Base-by-base conservation (phyloP, 2,888 invertebrate species). In the Volucella inflata region DNA sequence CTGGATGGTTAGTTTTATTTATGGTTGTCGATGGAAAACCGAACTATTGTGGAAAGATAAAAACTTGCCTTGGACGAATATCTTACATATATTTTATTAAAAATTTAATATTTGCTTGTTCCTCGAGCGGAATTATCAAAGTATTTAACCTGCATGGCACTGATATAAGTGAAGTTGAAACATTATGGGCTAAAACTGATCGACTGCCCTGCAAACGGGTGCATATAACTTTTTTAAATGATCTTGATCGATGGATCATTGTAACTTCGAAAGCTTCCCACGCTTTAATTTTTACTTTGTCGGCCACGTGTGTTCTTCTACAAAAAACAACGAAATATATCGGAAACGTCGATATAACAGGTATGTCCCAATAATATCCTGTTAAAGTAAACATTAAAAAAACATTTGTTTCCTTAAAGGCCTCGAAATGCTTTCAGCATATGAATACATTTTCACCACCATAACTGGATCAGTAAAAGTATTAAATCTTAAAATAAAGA, bases 311-410 rank as follows among this genome's bases (percentile, higher is more conserved):
- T 1, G 68, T 16, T 2, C 11, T 85, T 8, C 6, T 87, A 0
- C 88, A 88, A 55, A 88, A 84, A 62, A 81, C 87, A 2, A 89
- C 88, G 0, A 72, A 87, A 6, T 88, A 90, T 71, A 81, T 88
- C 2, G 89, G 90, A 11, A 90, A 90, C 14, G 88, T 89, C 4
- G 90, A 90, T 85, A 89, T 91, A 44, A 89, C 90, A n/a, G 90
- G 90, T 87, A 51, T 3, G 4, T 11, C 38, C 40, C 14, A 0
- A n/a, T 40, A 40, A 42, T 17, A 3, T 55, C 21, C 3, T 2
- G 14, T 8, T n/a, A 14, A 4, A 46, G 0, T 11, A 21, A n/a
- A 16, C 9, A 48, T 10, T 16, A 38, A 50, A 2, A n/a, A 3
- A 9, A 1, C 9, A 11, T 57, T 44, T 44, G 16, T 64, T 46